phyloP scores from a whole-genome alignment of 2,797 vertebrate genomes.

The Dermochelys coriacea region DNA sequence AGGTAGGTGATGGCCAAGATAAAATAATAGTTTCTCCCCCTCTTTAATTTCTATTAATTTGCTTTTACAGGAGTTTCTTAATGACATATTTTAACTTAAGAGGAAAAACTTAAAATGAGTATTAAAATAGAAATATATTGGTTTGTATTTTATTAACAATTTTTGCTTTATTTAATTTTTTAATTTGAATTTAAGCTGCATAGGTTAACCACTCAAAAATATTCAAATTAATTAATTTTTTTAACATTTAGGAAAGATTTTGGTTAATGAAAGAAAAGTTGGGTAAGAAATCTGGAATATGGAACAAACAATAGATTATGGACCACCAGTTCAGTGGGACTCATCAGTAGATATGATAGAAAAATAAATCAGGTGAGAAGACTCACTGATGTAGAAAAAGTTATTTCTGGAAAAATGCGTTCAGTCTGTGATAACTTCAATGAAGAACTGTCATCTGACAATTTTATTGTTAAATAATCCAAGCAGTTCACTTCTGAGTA shows the following conservation, averaged over 20 bases:
- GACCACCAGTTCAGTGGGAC: background rate
- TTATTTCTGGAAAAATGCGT: conserved; percentile 1
- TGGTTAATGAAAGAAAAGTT: background rate
- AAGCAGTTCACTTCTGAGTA: conserved; percentile 9
- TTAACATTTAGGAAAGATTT: background rate
- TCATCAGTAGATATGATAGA: background rate
- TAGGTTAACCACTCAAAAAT: background rate
- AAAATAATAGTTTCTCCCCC: background rate
- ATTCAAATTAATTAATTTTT: background rate
- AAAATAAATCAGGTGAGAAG: conserved; percentile 4
- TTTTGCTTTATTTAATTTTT: background rate
- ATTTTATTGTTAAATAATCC: conserved; percentile 9
- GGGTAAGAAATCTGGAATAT: background rate
- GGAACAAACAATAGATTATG: background rate
- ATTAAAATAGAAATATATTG: background rate
- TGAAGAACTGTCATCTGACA: conserved; percentile 15
- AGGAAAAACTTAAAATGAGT: background rate
- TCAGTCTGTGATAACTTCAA: conserved; percentile 5
- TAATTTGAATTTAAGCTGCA: background rate
- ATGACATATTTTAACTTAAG: background rate
- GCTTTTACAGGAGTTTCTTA: background rate
- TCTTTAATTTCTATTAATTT: background rate
- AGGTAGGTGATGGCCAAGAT: background rate
- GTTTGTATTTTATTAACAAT: background rate
- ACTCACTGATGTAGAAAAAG: background rate